These are phyloP conservation scores for Matsumurasca onukii DNA, from an alignment of 1,140 invertebrate species.

Conservation along the genomic window DNA sequence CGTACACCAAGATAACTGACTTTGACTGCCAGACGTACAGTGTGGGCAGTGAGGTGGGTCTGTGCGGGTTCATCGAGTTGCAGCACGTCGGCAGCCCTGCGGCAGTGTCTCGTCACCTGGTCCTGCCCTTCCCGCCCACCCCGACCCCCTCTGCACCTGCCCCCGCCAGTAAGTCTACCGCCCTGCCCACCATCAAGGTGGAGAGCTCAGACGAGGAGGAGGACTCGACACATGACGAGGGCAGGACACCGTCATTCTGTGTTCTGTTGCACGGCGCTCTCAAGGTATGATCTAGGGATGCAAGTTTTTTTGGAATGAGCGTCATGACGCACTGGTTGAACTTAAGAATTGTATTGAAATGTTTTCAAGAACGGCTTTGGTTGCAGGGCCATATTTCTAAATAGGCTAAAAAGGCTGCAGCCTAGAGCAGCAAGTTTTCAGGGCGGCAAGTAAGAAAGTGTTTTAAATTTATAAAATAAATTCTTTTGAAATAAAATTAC, in stretches of 20 bases:
- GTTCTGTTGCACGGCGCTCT: constrained; percentile 92
- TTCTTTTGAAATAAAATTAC: too few relatives aligned
- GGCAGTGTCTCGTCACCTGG: constrained; percentile 84
- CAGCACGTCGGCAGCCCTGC: constrained; percentile 91
- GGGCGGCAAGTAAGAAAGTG: too few relatives aligned
- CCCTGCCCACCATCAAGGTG: constrained; percentile 15
- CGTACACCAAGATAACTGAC: constrained; percentile 62
- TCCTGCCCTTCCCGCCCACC: constrained; percentile 62
- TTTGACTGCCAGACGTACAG: constrained; percentile 61
- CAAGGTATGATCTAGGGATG: constrained; percentile 61
- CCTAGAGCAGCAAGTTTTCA: too few relatives aligned
- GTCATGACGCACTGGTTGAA: not conserved
- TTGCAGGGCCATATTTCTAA: too few relatives aligned
- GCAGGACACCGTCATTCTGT: constrained; percentile 86
- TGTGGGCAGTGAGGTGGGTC: constrained; percentile 67
- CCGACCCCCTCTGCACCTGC: constrained; percentile 40
- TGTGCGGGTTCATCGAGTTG: constrained; percentile 82
- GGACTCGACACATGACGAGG: constrained; percentile 69
- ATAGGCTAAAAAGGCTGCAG: too few relatives aligned
- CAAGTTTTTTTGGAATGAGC: not conserved
- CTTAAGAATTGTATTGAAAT: too few relatives aligned
- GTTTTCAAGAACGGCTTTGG: too few relatives aligned
- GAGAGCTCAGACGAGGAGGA: constrained; percentile 52
- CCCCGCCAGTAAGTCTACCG: not conserved
- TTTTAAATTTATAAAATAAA: too few relatives aligned